A percentile compares a stretch with the other conserved stretches of the same genome.
phyloP scores from a whole-genome alignment of 2,888 invertebrate species.

The Saturnia japonica region DNA sequence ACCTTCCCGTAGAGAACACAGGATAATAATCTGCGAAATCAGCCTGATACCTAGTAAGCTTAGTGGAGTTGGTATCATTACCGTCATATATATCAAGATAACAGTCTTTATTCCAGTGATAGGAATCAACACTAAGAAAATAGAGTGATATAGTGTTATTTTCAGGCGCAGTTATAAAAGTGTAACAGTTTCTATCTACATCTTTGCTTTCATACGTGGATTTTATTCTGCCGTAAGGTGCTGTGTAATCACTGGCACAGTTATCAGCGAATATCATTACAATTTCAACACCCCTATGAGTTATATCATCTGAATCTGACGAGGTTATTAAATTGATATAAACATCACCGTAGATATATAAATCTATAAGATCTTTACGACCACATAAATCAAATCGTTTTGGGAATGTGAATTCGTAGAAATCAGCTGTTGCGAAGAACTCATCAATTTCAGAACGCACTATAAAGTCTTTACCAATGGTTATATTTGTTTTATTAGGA shows the following conservation, averaged over 20 bases:
- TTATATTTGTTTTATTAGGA: slow-evolving; percentile 40
- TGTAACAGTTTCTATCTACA: slow-evolving; percentile 78
- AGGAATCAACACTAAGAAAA: slow-evolving; percentile 47
- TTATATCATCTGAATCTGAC: slow-evolving; percentile 40
- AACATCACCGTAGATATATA: slow-evolving; percentile 53
- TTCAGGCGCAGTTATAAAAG: slow-evolving; percentile 84
- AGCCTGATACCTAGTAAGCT: slow-evolving; percentile 40
- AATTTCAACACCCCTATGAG: slow-evolving; percentile 85
- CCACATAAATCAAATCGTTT: slow-evolving; percentile 53
- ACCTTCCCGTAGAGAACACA: slow-evolving; percentile 86
- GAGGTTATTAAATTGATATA: slow-evolving; percentile 57
- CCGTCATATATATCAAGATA: slow-evolving; percentile 73
- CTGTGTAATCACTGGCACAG: slow-evolving; percentile 84
- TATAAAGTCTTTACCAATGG: slow-evolving; percentile 56
- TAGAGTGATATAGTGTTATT: slow-evolving; percentile 88
- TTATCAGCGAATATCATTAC: slow-evolving; percentile 80
- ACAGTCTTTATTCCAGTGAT: slow-evolving; percentile 48
- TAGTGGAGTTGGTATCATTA: slow-evolving; percentile 43
- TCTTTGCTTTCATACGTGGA: slow-evolving; percentile 38
- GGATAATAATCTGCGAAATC: slow-evolving; percentile 43
- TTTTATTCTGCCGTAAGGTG: slow-evolving; percentile 85
- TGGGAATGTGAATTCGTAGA: slow-evolving; percentile 41
- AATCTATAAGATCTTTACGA: slow-evolving; percentile 48
- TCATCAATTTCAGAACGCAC: slow-evolving; percentile 40
- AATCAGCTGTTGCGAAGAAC: slow-evolving; percentile 43